Evolutionary conservation across 2,113 vertebrate species (phyloP), one percentile per base, ranked within the genome.

Genomic region (Tinamus guttatus): DNA sequence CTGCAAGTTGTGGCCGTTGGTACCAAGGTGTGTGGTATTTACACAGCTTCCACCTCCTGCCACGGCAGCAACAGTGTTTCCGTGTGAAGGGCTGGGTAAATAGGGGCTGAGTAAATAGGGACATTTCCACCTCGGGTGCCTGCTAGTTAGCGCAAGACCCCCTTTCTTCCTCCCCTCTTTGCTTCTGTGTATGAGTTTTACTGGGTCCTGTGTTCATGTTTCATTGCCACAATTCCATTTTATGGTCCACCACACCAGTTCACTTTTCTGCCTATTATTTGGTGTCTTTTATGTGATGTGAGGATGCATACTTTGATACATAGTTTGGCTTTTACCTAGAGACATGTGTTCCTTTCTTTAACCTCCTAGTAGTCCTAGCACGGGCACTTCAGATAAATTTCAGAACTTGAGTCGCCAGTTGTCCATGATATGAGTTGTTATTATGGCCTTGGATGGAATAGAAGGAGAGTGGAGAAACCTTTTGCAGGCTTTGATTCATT

Each of bases 1-100:
- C n/a, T 1, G 0, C 49, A 49, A 24, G 49, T 18, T 34, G 15
- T 8, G n/a, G 32, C 8, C 27, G 73, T 62, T 8, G 16, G 25
- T 38, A 73, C 24, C 17, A 17, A 2, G 2, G 24, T 14, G 8
- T 22, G 34, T 15, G 13, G 32, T 51, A 71, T 95, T 84, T 51
- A 73, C 47, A 47, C 45, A 70, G 45, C 51, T 13, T 2, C 0
- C 20, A 49, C 10, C 34, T 21, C 4, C 27, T 77, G 45, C 10
- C 0, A 0, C 49, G 68, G 21, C 27, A 62, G 27, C 40, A 77
- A 45, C 8, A 36, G 78, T 7, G 17, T 84, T 45, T 30, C 45
- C 41, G 45, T 41, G 6, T 63, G 24, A 63, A 38, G 13, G 11
- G 28, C 54, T 58, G 28, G 54, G 30, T 58, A 58, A 32, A 58